Evolutionary conservation across 2,113 vertebrate genomes (phyloP), one percentile per base, ranked within the genome.

Genomic region (Neodontobutis hainanensis): DNA sequence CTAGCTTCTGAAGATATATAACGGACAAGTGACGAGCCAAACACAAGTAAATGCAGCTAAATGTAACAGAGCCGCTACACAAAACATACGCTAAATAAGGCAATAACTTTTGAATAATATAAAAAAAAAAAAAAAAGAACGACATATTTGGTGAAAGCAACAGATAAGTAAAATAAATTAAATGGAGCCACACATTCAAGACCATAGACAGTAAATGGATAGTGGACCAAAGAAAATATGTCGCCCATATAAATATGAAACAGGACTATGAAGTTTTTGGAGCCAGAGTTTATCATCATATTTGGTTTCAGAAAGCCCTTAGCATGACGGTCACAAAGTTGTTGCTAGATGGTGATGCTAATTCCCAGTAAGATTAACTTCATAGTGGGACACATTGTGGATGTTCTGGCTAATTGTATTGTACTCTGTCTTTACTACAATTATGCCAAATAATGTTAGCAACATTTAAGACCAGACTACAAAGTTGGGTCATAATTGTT

Each of bases 61-160:
- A 86, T 85, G 86, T 79, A 86, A 89, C 75, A 81, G 75, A 83
- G 79, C 75, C 82, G 68, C 75, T 64, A 75, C 67, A 88, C 77
- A 83, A 85, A 90, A 82, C 58, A 40, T 43, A 67, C 8, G 73
- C 74, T 88, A 91, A 92, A 91, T 92, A 92, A 92, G 87, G 89
- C 89, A 84, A 88, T 88, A 83, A 68, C 89, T 75, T 83, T 87
- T 76, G 73, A 89, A 82, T 85, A 87, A 84, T 84, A 44, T 75
- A 86, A 82, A 32, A 42, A 58, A 6, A 56, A 42, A 80, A 61
- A 75, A 74, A 78, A 78, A 68, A 80, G 8, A 82, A 82, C 67
- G 80, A 85, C 66, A 62, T 90, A 89, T 91, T 92, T 92, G 92
- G 91, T 91, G 86, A 90, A 78, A 89, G 85, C 77, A 81, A 90